Evolutionary conservation across 2,113 vertebrate genomes (phyloP).

Genomic region (Syngnathoides biaculeatus): DNA sequence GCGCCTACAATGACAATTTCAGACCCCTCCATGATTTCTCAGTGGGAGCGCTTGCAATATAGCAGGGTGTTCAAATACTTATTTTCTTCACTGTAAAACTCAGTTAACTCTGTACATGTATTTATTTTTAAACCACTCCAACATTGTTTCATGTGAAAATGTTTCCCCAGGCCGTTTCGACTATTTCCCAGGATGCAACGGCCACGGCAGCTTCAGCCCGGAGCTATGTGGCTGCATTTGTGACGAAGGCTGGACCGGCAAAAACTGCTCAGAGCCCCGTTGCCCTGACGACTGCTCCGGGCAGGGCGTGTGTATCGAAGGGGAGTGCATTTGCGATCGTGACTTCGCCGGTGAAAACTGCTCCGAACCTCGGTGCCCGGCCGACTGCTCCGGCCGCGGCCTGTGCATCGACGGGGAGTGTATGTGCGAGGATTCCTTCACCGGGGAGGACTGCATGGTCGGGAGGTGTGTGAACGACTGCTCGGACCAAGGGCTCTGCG

Average conservation of each 20-base stretch:
- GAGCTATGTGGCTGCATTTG: slow-evolving; percentile 91
- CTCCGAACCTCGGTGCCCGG: slow-evolving; percentile 83
- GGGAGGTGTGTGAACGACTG: slow-evolving; percentile 89
- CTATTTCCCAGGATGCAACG: slow-evolving; percentile 85
- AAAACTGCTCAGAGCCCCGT: slow-evolving; percentile 89
- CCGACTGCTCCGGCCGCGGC: slow-evolving; percentile 85
- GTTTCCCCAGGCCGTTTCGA: slow-evolving; percentile 83
- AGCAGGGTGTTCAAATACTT: too few species aligned
- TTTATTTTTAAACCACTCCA: background rate
- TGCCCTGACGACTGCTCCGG: slow-evolving; percentile 90
- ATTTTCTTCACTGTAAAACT: too few species aligned
- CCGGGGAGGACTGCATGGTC: slow-evolving; percentile 84
- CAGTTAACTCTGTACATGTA: background rate
- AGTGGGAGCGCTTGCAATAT: too few species aligned
- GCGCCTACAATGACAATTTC: too few species aligned
- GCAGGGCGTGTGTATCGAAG: slow-evolving; percentile 86
- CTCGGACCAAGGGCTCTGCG: slow-evolving; percentile 83
- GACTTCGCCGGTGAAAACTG: slow-evolving; percentile 91
- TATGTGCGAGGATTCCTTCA: slow-evolving; percentile 87
- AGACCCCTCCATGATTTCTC: too few species aligned
- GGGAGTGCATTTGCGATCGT: slow-evolving; percentile 88
- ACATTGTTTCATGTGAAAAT: background rate
- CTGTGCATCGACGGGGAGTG: slow-evolving; percentile 92
- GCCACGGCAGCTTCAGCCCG: slow-evolving; percentile 92
- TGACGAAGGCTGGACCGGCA: slow-evolving; percentile 88